Base-by-base conservation (phyloP, 2,888 invertebrate species). In the Phortica magna region DNA sequence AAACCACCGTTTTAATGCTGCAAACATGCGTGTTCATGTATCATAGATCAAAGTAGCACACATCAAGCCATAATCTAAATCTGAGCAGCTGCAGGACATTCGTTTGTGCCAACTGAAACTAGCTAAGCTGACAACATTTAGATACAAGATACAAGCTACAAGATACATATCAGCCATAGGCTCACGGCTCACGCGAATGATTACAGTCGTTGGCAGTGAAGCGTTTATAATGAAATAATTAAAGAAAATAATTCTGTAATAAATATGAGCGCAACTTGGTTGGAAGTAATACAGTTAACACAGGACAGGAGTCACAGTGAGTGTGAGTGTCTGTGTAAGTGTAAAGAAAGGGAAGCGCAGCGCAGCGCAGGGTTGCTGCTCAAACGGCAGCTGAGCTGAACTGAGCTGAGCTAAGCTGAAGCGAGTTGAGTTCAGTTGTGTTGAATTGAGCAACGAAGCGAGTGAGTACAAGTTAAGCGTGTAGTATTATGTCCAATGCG, bases 191-290 rank as follows among this genome's bases (percentile, higher is more conserved):
- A 10, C 14, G 22, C 70, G 70, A 14, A 68, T 71, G 70, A 71
- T 71, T 73, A 22, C 82, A 79, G 83, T 79, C 85, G 80, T 79
- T 80, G 76, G 76, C 79, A 73, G 77, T 81, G 78, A 75, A 84
- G 82, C 88, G 87, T 85, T 82, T 79, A 80, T 85, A 85, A 88
- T 87, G 80, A 80, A 77, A 67, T 67, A 74, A 75, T 75, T 68
- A 65, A 65, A 65, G 43, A 64, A 79, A 42, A 67, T 67, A 41
- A 67, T 67, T 42, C n/a, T 42, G 67, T 42, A 42, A 67, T 67
- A 67, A 42, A 42, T 67, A 42, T 67, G 39, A 67, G 53, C 70
- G 14, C 31, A 71, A 71, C 70, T 71, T 71, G 70, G 53, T 31
- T 71, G 70, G 70, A 71, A 71, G 10, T 39, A 71, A 71, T 71